These are phyloP conservation scores for Tragulus kanchil DNA, from an alignment of 2,113 vertebrate genomes.

Conservation along the genomic window DNA sequence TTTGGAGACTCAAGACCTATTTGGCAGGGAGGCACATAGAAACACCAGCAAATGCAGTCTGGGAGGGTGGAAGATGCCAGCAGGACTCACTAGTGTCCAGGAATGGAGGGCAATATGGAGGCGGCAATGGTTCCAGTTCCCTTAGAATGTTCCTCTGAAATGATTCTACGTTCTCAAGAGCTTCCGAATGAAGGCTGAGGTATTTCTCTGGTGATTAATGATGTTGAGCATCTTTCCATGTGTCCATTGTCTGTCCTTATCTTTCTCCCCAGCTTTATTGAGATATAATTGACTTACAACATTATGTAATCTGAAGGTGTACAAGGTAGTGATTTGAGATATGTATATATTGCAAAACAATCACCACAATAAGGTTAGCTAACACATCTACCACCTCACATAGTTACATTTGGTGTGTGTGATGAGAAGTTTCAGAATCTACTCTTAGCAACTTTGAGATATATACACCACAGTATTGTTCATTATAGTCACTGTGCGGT, in stretches of 20 bases:
- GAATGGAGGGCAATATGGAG: background rate
- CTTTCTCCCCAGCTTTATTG: background rate
- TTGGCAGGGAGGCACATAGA: background rate
- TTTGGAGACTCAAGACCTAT: background rate
- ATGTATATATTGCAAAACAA: background rate
- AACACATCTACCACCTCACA: background rate
- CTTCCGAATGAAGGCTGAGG: background rate
- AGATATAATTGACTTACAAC: background rate
- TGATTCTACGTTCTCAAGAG: background rate
- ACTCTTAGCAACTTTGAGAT: background rate
- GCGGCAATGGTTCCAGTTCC: background rate
- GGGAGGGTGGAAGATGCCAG: background rate
- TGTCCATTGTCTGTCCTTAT: background rate
- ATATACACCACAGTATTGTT: background rate
- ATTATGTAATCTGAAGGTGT: background rate
- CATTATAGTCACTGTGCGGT: background rate
- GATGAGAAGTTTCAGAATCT: background rate
- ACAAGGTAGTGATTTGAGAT: background rate
- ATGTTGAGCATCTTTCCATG: background rate
- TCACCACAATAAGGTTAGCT: background rate
- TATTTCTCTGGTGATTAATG: background rate
- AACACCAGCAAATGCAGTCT: background rate
- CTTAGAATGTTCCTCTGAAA: background rate
- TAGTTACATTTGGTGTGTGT: background rate
- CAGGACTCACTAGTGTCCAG: background rate